Base-by-base conservation (phyloP, 2,888 invertebrate species). In the Caenorhabditis japonica region DNA sequence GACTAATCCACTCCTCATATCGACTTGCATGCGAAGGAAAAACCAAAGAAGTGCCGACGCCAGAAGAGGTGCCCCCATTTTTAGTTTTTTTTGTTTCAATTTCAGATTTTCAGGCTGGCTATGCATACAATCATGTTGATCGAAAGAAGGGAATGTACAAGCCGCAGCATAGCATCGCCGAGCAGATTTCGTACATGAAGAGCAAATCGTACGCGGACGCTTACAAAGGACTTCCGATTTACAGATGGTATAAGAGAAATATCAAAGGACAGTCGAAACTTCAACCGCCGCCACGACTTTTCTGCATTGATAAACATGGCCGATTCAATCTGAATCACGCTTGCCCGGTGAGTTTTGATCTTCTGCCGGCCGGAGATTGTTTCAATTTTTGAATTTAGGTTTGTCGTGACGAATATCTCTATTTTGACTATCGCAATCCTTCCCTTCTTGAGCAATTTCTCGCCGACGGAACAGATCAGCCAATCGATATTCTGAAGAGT, bases 381-480 rank as follows among this genome's bases (percentile, higher is more conserved):
- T n/a, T n/a, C 23, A n/a, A 17, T 15, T 25, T 41, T 23, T 23
- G 10, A 15, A 19, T 53, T 41, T 38, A 77, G 74, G 56, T 76
- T 15, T 86, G 83, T 36, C 81, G 86, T 7, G 86, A 86, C 69
- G 86, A 86, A 60, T 86, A 86, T 70, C 66, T 86, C 21, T 86
- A 84, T 74, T 86, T 86, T 72, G 85, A 86, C 69, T 87, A 82
- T 56, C 75, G 86, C 64, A 85, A 85, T 64, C 85, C 85, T n/a
- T 49, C 71, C 7, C 68, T 85, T 36, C 82, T 85, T 23, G 78
- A 84, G 51, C 80, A 80, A 53, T 78, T 80, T 51, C 41, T 80
- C n/a, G 73, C 75, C 8, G 75, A 81, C 33, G 86, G 86, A 47
- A 85, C 86, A 0, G 81, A 84, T 58, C 77, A 83, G 52, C 86